Conservation (phyloP, 2,113 vertebrate genomes). For the Corvus moneduloides region DNA sequence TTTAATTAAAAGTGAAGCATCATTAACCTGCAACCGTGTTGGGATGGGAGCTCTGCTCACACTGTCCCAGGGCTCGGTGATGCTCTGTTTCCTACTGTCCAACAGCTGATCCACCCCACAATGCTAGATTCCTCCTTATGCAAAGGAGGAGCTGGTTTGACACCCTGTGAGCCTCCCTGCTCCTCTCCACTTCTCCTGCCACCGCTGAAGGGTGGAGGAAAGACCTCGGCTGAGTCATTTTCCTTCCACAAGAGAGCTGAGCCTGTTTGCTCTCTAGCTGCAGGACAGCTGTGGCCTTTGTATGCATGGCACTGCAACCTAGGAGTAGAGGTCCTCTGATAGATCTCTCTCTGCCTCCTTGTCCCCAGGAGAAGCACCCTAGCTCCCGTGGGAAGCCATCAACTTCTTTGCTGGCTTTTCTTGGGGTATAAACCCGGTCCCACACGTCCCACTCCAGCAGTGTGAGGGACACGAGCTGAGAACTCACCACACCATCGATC, state of each 20-base stretch:
- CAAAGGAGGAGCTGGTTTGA: neutral
- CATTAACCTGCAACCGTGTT: rapidly evolving
- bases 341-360: neutral
- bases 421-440: neutral
- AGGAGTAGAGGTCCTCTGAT: neutral
- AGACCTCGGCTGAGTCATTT: neutral
- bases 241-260: neutral
- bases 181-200: neutral
- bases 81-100: slow-evolving; percentile 11
- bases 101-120: neutral
- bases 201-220: neutral
- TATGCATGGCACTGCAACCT: rapidly evolving
- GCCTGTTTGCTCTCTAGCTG: neutral
- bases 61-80: neutral
- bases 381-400: neutral
- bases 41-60: neutral
- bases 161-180: neutral
- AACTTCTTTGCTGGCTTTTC: neutral
- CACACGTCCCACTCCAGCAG: rapidly evolving
- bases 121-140: neutral
- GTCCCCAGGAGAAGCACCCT: neutral
- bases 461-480: neutral
- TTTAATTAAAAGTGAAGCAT: neutral
- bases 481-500: slow-evolving; percentile 92
- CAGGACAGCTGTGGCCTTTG: neutral